phyloP scores from a whole-genome alignment of 2,888 invertebrate genomes.

The Leucoptera coffeella region DNA sequence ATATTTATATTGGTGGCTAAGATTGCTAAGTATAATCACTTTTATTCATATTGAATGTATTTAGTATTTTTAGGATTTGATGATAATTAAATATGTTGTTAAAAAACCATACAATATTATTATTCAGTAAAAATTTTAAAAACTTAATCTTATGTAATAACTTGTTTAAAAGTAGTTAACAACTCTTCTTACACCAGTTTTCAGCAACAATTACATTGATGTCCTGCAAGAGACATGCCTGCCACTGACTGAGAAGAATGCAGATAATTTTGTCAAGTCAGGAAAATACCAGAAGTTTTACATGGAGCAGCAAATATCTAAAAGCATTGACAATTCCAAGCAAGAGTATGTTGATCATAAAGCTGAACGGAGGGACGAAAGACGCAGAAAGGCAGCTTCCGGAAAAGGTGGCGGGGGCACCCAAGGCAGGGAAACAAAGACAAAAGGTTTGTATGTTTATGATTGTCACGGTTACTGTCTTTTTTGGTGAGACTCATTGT shows the following conservation, averaged over 20 bases:
- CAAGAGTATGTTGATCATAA: conserved; percentile 39
- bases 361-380: conserved; percentile 77
- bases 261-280: conserved; percentile 60
- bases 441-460: no score
- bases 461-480: no score
- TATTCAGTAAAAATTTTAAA: no score
- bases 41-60: no score
- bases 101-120: no score
- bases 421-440: conserved; percentile 93
- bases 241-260: conserved; percentile 58
- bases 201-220: conserved; percentile 64
- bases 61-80: no score
- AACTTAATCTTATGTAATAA: no score
- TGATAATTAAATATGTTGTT: no score
- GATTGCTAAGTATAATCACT: not conserved
- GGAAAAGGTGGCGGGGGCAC: conserved; percentile 89
- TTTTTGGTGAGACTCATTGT: no score
- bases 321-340: conserved; percentile 23
- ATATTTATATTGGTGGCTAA: not conserved
- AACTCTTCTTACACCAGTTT: conserved; percentile 23
- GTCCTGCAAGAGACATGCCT: conserved; percentile 63
- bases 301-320: conserved; percentile 59
- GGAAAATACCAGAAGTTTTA: conserved; percentile 72
- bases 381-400: conserved; percentile 78
- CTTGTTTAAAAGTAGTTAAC: no score